phyloP scores from a whole-genome alignment of 2,888 invertebrate genomes.

The Eristalinus aeneus region DNA sequence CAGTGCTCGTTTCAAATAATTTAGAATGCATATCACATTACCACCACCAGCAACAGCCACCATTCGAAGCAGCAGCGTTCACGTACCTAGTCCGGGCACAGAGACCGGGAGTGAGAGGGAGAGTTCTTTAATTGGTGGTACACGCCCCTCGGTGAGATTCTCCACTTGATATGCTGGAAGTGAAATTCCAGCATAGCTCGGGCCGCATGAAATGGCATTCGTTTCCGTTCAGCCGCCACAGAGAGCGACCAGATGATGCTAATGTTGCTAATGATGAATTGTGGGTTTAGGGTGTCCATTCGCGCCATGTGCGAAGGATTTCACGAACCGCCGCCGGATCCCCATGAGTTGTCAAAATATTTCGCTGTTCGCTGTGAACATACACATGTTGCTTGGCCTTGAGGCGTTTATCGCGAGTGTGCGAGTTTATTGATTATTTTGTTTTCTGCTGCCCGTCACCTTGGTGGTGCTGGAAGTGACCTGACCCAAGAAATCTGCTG shows the following conservation, averaged over 20 bases:
- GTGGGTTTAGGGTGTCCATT: background rate
- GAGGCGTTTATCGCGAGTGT: conserved; percentile 4
- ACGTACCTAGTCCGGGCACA: background rate
- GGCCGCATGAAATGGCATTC: conserved; percentile 46
- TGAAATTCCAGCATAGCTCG: conserved; percentile 48
- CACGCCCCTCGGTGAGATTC: background rate
- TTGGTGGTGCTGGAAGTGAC: conserved; percentile 15
- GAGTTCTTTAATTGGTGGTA: conserved; percentile 54
- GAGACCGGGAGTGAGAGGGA: background rate
- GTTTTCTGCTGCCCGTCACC: conserved; percentile 1
- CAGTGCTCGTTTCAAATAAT: conserved; percentile 60
- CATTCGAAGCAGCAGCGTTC: background rate
- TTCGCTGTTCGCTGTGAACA: background rate
- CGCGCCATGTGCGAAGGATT: conserved; percentile 35
- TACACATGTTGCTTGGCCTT: background rate
- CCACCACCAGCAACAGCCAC: background rate
- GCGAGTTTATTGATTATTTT: conserved; percentile 48
- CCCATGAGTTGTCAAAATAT: conserved; percentile 50
- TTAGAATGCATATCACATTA: conserved; percentile 66
- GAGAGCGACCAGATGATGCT: conserved; percentile 39
- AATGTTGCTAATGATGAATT: background rate
- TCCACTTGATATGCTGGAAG: conserved; percentile 56
- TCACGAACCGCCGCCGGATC: conserved; percentile 33
- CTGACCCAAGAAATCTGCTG: background rate
- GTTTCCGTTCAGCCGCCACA: conserved; percentile 45